Conservation (phyloP, 37 sponge, comb jelly and placozoan genomes). For the Ephydatia muelleri region DNA sequence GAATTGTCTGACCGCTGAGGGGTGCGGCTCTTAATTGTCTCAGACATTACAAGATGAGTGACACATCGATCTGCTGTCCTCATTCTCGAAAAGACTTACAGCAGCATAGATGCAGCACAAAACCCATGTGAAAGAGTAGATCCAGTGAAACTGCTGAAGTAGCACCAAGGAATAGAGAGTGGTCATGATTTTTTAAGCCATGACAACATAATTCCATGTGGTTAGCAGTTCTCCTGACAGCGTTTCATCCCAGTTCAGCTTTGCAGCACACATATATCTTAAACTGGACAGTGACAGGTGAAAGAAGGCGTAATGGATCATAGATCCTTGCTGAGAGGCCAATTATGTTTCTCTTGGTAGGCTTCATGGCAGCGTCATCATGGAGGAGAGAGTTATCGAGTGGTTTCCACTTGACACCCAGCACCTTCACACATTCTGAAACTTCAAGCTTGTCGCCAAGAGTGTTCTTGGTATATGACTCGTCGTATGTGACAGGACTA, state of each 20-base stretch:
- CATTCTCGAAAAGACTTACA: no score
- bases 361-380: constrained; percentile 9
- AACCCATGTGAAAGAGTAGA: not conserved
- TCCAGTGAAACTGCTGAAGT: not conserved
- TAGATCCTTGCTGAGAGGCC: constrained; percentile 25
- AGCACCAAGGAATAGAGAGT: constrained; percentile 6
- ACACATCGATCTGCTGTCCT: no score
- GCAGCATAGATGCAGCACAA: no score
- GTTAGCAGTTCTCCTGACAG: not conserved
- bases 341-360: constrained; percentile 30
- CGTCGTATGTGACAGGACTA: not conserved
- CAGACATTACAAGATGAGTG: no score
- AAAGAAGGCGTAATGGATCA: constrained; percentile 33
- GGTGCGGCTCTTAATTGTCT: no score
- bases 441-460: no score
- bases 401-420: constrained; percentile 15
- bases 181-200: not conserved
- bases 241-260: constrained; percentile 18
- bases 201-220: not conserved
- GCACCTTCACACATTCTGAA: not conserved
- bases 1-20: no score
- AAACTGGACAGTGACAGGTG: constrained; percentile 28
- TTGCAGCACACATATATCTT: constrained; percentile 14
- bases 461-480: no score
- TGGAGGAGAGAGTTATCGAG: not conserved